Conservation (phyloP, 1,140 invertebrate genomes). For the Brachionus asplanchnoidis region DNA sequence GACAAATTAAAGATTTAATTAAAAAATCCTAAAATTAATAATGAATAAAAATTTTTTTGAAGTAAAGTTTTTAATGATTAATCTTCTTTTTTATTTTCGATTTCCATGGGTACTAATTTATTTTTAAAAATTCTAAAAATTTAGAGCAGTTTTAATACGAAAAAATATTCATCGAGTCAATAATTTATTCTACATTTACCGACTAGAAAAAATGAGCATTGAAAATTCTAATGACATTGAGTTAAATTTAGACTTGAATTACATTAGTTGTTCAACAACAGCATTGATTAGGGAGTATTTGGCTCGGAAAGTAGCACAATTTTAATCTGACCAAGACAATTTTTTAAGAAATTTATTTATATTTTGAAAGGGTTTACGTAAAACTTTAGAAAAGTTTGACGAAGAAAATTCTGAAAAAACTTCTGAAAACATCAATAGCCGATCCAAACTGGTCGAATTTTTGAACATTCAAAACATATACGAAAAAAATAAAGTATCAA, state of each 20-base stretch:
- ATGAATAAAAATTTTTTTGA: background rate
- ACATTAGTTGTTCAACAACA: slow-evolving; percentile 20
- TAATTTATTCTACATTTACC: background rate
- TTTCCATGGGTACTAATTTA: slow-evolving; percentile 4
- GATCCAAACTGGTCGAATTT: background rate
- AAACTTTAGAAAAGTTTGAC: slow-evolving; percentile 11
- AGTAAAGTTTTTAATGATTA: slow-evolving; percentile 33
- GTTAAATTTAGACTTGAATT: slow-evolving; percentile 31
- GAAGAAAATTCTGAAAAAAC: background rate
- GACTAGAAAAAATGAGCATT: background rate
- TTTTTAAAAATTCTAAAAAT: background rate
- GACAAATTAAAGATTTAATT: background rate
- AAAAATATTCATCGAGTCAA: background rate
- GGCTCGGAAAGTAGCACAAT: slow-evolving; percentile 1
- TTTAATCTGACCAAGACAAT: background rate
- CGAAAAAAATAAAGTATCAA: slow-evolving; percentile 18
- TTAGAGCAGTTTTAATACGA: background rate
- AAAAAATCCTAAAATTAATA: background rate
- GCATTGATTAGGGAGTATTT: slow-evolving; percentile 30
- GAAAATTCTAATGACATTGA: background rate
- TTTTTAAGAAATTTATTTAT: background rate
- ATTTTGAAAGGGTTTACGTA: background rate
- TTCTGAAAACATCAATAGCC: background rate
- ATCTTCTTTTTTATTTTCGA: background rate
- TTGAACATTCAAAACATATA: slow-evolving; percentile 32